Base-by-base conservation (phyloP, 2,888 invertebrate genomes). In the Gymnosoma rotundatum region DNA sequence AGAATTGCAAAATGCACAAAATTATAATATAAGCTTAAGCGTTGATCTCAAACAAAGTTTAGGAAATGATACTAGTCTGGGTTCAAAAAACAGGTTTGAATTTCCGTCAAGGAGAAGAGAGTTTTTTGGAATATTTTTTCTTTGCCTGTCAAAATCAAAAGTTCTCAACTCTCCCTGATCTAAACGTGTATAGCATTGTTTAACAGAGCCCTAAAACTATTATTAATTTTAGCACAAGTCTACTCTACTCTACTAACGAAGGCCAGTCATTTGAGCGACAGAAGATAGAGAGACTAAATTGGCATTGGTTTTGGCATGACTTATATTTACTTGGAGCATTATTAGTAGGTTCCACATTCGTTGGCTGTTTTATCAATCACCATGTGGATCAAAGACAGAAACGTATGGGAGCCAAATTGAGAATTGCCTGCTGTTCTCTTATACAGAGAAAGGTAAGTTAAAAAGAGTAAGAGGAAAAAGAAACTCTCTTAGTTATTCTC, bases 401-500 rank as follows among this genome's bases (percentile, higher is more conserved):
- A 9, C 88, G 93, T 74, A 90, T 93, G 70, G 96, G 96, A 14
- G 95, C 95, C 93, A 93, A 94, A 87, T 92, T 95, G 88, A 92
- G 96, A 50, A 93, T 96, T 3, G 95, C 95, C 0, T 94, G 94
- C 83, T 95, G 95, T 87, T 94, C 95, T 0, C 91, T 96, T 1
- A 92, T 96, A 85, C 95, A 95, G 88, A 93, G 94, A 90, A 96
- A 96, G 93, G 95, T 95, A 89, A 86, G 54, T 64, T 1, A n/a
- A 12, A 45, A 48, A 18, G n/a, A 32, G 9, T 38, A 38, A 38
- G 10, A 38, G n/a, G 8, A 38, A 7, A 38, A 3, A 10, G 1
- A 14, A 14, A 16, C 6, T 4, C 48, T 12, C 12, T 48, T 16
- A 48, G 16, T 16, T n/a, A 16, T 48, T 48, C 16, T 48, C 16